Evolutionary conservation across 2,888 invertebrate genomes (phyloP), one percentile per base, ranked within the genome.

Genomic region (Leptopilina drosophilae): DNA sequence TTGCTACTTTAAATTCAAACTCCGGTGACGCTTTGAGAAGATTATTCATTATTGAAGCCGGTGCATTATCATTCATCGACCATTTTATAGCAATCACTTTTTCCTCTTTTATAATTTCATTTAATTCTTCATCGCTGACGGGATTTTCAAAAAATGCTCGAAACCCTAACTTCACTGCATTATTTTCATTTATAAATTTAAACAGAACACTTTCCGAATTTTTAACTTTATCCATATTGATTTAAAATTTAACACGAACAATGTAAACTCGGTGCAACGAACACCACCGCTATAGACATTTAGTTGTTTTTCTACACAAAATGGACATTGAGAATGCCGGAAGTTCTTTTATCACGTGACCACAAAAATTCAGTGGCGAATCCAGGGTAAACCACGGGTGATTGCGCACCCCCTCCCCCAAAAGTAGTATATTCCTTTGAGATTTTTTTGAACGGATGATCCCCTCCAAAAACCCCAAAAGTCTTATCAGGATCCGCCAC

Each of bases 81-180:
- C 65, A 66, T 11, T 66, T 66, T 42, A 66, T 12, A n/a, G 40
- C n/a, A n/a, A 66, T 66, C 14, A 66, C n/a, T 42, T 42, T 66
- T n/a, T n/a, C 7, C 14, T 66, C 65, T 0, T 14, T 33, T 1
- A 66, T 1, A 42, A 66, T 14, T 2, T 7, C 8, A 6, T 7
- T n/a, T n/a, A 66, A 8, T 40, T 42, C 15, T 8, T 66, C 11
- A 6, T 66, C n/a, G 42, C 7, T 42, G 4, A 65, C 7, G 40
- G 33, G 33, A 14, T 40, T 40, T 65, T 14, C 7, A 6, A 65
- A n/a, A 14, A 65, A 65, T 6, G 65, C n/a, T 33, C 65, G 65
- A 65, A 65, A 65, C 5, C 14, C 42, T n/a, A 65, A 4, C 40
- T 65, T 65, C n/a, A 65, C 7, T 9, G 6, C 65, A 40, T 65